Percentiles rank a stretch among this genome's conserved stretches.
Evolutionary conservation across 53 echinoderm and acorn worm genomes (phyloP).

Genomic region (Zoroaster sp.): DNA sequence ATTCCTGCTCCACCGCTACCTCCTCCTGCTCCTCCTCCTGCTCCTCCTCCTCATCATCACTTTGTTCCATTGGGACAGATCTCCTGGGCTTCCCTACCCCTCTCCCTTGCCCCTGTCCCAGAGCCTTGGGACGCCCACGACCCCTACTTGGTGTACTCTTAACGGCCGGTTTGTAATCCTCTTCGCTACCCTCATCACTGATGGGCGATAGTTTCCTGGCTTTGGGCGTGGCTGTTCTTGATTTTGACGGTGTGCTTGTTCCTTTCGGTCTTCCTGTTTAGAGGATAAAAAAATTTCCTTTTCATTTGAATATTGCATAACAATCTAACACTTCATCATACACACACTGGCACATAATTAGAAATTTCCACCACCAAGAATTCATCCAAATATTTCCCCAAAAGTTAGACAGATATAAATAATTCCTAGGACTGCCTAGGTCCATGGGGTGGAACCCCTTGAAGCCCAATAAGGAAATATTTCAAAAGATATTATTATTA

Average conservation of each 20-base stretch:
- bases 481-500: no score
- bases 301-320: no score
- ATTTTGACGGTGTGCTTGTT: neutral
- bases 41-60: constrained; percentile 12
- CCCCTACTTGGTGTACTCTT: constrained; percentile 55
- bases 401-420: no score
- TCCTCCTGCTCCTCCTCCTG: constrained; percentile 34
- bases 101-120: constrained; percentile 8
- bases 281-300: no score
- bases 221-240: constrained; percentile 28
- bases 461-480: no score
- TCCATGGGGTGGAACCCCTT: no score
- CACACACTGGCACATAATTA: no score
- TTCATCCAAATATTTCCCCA: no score
- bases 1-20: constrained; percentile 16
- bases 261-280: constrained; percentile 47
- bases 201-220: neutral
- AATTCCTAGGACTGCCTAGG: no score
- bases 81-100: neutral
- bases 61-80: neutral
- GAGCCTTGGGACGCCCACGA: constrained; percentile 58
- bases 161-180: constrained; percentile 17
- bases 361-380: no score
- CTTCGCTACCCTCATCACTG: constrained; percentile 42
- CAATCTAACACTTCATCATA: no score